Percentiles rank a stretch among this genome's conserved stretches.
These are phyloP conservation scores for Syngnathus acus DNA, from an alignment of 2,797 vertebrate genomes.

Conservation along the genomic window DNA sequence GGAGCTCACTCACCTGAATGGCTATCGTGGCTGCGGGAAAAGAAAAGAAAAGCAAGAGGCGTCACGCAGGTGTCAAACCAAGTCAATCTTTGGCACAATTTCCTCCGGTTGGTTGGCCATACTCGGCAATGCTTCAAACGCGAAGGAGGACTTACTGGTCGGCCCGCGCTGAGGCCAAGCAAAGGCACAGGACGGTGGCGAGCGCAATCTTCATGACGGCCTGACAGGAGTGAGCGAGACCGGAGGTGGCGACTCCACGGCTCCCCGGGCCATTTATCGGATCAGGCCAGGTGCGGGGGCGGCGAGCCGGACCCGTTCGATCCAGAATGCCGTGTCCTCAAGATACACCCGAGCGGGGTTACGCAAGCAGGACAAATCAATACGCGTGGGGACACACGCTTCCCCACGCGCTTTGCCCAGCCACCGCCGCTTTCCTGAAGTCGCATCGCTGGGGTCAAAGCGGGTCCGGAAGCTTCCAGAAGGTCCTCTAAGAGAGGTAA, in stretches of 20 bases:
- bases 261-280: background rate
- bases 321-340: background rate
- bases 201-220: conserved; percentile 3
- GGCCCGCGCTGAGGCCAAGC: background rate
- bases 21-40: background rate
- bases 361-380: background rate
- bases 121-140: too few species aligned
- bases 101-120: too few species aligned
- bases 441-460: background rate
- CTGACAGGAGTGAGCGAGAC: background rate
- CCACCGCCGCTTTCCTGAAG: background rate
- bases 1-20: background rate
- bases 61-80: background rate
- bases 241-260: background rate
- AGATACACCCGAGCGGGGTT: background rate
- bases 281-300: background rate
- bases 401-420: background rate
- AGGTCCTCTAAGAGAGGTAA: conserved; percentile 1
- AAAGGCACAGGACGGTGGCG: conserved; percentile 1
- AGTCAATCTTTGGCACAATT: too few species aligned
- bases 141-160: background rate
- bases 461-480: background rate
- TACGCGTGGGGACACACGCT: background rate
- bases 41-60: background rate
- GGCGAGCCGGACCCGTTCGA: background rate